These are phyloP conservation scores for Fregata magnificens DNA, from an alignment of 2,113 vertebrate species.

Conservation along the genomic window DNA sequence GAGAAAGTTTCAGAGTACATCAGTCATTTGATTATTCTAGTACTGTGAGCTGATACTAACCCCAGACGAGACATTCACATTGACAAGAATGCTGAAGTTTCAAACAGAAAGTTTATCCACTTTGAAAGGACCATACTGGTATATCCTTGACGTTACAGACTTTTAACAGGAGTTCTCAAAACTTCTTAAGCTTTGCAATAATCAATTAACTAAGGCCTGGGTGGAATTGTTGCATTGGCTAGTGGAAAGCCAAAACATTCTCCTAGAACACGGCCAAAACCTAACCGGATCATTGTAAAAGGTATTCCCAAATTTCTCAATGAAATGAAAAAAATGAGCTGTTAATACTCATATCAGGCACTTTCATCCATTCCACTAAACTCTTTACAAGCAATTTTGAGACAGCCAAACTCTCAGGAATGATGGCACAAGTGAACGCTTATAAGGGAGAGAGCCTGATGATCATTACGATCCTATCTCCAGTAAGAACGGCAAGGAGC, in stretches of 20 bases:
- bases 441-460: background rate
- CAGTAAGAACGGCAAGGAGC: background rate
- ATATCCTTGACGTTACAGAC: fast-evolving
- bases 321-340: background rate
- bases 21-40: background rate
- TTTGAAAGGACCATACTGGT: background rate
- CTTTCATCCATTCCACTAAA: background rate
- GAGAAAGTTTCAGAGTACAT: background rate
- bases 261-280: background rate
- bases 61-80: background rate
- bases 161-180: background rate
- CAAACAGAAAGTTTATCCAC: background rate
- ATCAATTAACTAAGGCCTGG: background rate
- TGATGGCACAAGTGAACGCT: background rate
- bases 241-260: background rate
- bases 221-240: background rate
- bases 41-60: background rate
- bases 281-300: background rate
- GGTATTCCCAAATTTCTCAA: background rate
- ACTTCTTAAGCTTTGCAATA: background rate
- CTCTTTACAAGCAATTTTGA: background rate
- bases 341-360: background rate
- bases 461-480: background rate
- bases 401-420: background rate
- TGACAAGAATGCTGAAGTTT: background rate